Conservation (phyloP, 1,140 invertebrate genomes). For the Cyrtorhinus lividipennis region DNA sequence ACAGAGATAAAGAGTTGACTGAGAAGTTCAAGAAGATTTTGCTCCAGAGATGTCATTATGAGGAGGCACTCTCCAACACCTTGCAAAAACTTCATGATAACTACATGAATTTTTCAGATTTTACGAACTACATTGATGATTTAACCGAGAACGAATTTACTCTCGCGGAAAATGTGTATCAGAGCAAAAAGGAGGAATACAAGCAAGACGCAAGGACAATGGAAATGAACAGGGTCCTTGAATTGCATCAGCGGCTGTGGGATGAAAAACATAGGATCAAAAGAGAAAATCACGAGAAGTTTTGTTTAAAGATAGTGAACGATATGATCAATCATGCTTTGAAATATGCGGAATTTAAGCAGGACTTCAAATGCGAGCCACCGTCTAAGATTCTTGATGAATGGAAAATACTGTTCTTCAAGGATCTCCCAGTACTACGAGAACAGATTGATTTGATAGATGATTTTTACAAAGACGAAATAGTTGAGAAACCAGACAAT, state of each 20-base stretch:
- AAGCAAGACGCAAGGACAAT: background rate
- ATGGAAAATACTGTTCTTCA: constrained; percentile 14
- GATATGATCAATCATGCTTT: constrained; percentile 11
- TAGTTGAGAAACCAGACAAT: background rate
- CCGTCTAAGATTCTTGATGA: background rate
- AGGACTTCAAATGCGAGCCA: background rate
- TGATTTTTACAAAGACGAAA: background rate
- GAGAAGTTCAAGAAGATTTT: background rate
- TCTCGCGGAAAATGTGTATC: background rate
- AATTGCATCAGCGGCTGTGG: constrained; percentile 10
- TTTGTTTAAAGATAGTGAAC: background rate
- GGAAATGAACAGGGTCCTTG: constrained; percentile 2
- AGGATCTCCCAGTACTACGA: background rate
- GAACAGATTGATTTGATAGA: background rate
- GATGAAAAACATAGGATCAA: background rate
- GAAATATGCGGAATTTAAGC: background rate
- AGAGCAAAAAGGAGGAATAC: background rate
- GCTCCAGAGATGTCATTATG: background rate
- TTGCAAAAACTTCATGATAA: background rate
- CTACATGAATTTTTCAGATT: constrained; percentile 8
- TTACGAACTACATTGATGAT: background rate
- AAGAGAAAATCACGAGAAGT: background rate
- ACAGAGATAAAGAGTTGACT: constrained; percentile 3
- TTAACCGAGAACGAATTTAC: background rate
- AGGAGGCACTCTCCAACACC: background rate